Evolutionary conservation across 1,140 invertebrate genomes (phyloP).

Genomic region (Antheraea pernyi): DNA sequence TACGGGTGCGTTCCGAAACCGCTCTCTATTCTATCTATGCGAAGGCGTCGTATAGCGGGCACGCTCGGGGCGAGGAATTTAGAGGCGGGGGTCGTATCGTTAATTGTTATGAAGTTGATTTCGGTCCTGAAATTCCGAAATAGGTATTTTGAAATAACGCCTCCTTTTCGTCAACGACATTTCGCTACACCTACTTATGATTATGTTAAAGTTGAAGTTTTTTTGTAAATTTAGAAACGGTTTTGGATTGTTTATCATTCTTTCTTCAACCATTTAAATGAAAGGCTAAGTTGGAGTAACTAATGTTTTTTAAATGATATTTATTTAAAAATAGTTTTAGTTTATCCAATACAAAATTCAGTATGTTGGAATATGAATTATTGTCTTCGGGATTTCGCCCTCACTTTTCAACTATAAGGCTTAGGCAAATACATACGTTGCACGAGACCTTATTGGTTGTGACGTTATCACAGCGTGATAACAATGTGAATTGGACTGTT

Average conservation of each 20-base stretch:
- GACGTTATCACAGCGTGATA: conserved; percentile 66
- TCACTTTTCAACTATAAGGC: not conserved
- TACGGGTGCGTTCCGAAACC: conserved; percentile 76
- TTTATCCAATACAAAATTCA: too few species aligned
- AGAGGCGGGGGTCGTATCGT: conserved; percentile 78
- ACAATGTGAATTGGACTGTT: conserved; percentile 42
- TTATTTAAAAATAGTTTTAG: too few species aligned
- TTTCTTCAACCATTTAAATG: conserved; percentile 10
- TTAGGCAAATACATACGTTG: not conserved
- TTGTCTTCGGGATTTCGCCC: not conserved
- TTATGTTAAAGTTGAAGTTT: conserved; percentile 28
- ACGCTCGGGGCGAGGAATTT: conserved; percentile 77
- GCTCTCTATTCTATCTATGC: conserved; percentile 79
- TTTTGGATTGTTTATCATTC: conserved; percentile 13
- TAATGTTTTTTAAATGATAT: too few species aligned
- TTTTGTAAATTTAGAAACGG: conserved; percentile 27
- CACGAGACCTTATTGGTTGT: conserved; percentile 1
- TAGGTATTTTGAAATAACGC: conserved; percentile 76
- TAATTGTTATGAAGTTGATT: conserved; percentile 79
- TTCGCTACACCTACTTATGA: conserved; percentile 14
- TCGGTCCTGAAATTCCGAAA: conserved; percentile 78
- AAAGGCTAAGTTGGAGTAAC: too few species aligned
- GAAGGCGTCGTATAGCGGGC: conserved; percentile 76
- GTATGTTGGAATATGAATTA: not conserved
- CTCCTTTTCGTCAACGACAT: conserved; percentile 57